These are phyloP conservation scores for Haliclona indistincta DNA, from an alignment of 37 sponge, comb jelly and placozoan genomes.

Conservation along the genomic window DNA sequence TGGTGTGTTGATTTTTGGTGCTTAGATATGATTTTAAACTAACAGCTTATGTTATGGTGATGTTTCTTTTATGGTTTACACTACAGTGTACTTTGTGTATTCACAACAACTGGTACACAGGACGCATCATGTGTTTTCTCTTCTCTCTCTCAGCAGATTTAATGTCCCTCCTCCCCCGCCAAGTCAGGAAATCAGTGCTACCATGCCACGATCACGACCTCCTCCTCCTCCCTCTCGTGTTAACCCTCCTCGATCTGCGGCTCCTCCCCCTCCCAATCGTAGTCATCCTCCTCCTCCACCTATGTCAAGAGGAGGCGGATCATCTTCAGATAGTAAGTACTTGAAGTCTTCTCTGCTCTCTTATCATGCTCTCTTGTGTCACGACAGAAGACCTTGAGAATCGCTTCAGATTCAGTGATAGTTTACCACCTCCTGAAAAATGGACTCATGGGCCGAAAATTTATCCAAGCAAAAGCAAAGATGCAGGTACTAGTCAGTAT, in stretches of 20 bases:
- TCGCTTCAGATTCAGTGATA: conserved; percentile 51
- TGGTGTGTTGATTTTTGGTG: too few species aligned
- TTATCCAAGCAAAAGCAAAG: conserved; percentile 60
- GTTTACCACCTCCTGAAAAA: conserved; percentile 66
- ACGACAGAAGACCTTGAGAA: conserved; percentile 54
- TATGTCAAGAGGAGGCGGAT: background rate
- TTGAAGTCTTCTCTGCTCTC: background rate
- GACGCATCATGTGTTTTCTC: too few species aligned
- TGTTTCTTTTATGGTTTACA: too few species aligned
- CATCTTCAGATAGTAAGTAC: background rate
- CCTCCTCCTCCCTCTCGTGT: conserved; percentile 51
- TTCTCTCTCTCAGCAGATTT: background rate
- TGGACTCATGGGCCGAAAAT: conserved; percentile 79
- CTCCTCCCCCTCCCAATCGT: conserved; percentile 52
- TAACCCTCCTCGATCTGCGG: conserved; percentile 1
- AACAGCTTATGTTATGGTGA: too few species aligned
- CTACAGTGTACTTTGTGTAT: too few species aligned
- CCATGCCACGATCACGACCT: conserved; percentile 44
- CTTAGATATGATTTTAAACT: too few species aligned
- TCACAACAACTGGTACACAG: too few species aligned
- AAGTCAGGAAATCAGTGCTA: conserved; percentile 21
- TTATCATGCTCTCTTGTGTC: background rate
- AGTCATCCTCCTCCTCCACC: conserved; percentile 15
- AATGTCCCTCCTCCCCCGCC: conserved; percentile 11
- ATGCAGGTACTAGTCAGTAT: too few species aligned